phyloP scores from a whole-genome alignment of 2,113 vertebrate genomes.

The Hypomesus transpacificus region DNA sequence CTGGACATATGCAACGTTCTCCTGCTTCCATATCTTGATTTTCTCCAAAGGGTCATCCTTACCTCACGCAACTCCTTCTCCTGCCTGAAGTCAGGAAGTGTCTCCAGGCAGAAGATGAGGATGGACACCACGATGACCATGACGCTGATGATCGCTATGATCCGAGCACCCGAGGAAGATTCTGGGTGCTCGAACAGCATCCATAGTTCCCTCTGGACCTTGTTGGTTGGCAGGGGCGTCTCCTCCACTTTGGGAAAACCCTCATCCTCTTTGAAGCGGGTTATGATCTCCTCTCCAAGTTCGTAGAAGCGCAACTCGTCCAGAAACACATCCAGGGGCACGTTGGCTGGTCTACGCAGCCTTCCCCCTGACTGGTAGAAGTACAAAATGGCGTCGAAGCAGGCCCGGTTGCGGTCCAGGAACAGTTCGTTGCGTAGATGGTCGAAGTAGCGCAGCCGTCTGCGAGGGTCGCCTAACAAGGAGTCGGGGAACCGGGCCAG shows the following conservation, averaged over 20 bases:
- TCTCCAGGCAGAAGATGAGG: slow-evolving; percentile 92
- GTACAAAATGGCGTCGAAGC: slow-evolving; percentile 87
- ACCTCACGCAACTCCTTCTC: slow-evolving; percentile 78
- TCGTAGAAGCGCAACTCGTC: slow-evolving; percentile 91
- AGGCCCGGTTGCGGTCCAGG: slow-evolving; percentile 83
- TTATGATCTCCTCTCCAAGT: slow-evolving; percentile 80
- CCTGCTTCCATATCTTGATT: too few species aligned
- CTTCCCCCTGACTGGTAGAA: slow-evolving; percentile 93
- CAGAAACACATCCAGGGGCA: slow-evolving; percentile 90
- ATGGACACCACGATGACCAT: slow-evolving; percentile 93
- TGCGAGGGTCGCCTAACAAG: slow-evolving; percentile 76
- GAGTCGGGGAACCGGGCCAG: slow-evolving; percentile 81
- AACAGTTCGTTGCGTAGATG: slow-evolving; percentile 81
- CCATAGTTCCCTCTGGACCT: slow-evolving; percentile 80
- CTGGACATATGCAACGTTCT: too few species aligned
- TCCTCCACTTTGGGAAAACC: slow-evolving; percentile 79
- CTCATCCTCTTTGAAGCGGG: slow-evolving; percentile 87
- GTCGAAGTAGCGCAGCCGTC: slow-evolving; percentile 78
- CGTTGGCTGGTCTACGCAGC: slow-evolving; percentile 81
- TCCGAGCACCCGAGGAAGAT: slow-evolving; percentile 83
- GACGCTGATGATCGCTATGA: slow-evolving; percentile 89
- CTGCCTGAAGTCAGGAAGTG: slow-evolving; percentile 83
- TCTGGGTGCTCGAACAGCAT: slow-evolving; percentile 91
- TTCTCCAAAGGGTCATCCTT: slow-evolving; percentile 40
- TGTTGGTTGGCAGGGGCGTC: slow-evolving; percentile 71